These are phyloP conservation scores for Ctenicera cuprea DNA, from an alignment of 2,888 invertebrate species.

Conservation along the genomic window DNA sequence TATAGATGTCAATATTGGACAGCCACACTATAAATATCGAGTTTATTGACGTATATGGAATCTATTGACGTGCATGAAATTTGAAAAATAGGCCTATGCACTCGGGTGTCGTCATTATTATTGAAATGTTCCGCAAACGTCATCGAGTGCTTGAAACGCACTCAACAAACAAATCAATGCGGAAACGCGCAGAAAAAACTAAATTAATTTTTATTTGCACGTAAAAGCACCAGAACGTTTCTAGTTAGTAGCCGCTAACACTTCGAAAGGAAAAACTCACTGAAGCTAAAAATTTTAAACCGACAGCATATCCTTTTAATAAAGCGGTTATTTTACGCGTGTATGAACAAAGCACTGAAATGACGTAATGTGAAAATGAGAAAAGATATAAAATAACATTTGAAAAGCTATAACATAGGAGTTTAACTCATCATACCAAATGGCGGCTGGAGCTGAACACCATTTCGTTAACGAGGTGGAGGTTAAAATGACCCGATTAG, in stretches of 20 bases:
- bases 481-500: constrained; percentile 56
- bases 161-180: background rate
- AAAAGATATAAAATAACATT: constrained; percentile 49
- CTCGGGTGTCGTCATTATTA: constrained; percentile 9
- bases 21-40: constrained; percentile 44
- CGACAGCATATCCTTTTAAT: constrained; percentile 27
- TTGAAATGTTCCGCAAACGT: background rate
- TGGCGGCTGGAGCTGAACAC: constrained; percentile 48
- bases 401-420: constrained; percentile 54
- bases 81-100: constrained; percentile 20
- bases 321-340: constrained; percentile 44
- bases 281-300: constrained; percentile 27
- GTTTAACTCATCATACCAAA: constrained; percentile 53
- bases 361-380: constrained; percentile 32
- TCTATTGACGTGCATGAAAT: constrained; percentile 36
- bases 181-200: background rate
- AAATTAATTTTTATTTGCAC: constrained; percentile 1
- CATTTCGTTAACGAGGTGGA: constrained; percentile 56
- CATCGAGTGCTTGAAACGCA: background rate
- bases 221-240: background rate
- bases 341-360: constrained; percentile 37
- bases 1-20: constrained; percentile 46
- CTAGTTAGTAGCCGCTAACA: constrained; percentile 11
- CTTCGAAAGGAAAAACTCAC: background rate
- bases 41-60: constrained; percentile 46